Evolutionary conservation across 2,797 vertebrate genomes (phyloP), one percentile per base, ranked within the genome.

Genomic region (Enoplosus armatus): DNA sequence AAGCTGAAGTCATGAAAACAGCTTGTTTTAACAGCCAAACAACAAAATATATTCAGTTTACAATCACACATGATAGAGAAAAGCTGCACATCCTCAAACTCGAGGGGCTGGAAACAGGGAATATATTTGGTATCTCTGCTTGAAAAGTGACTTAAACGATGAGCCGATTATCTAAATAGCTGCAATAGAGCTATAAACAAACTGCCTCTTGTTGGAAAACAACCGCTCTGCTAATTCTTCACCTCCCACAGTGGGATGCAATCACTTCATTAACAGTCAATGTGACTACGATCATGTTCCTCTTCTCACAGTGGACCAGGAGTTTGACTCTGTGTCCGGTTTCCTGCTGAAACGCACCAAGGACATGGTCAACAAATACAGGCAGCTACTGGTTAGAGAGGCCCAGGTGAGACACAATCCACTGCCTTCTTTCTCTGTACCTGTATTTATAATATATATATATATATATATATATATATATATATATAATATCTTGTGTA

Each of bases 321-420:
- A 96, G 94, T 96, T 96, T 77, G 94, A 96, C 83, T 85, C 89
- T 0, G 93, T 95, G 79, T 96, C 96, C 0, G 90, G 90, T n/a
- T 92, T 96, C 82, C 94, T 96, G 81, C 90, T 96, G 51, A 95
- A 95, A 75, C 95, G 94, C 67, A 95, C 94, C 77, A 96, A 95
- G 90, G 94, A 96, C 91, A 96, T 96, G 96, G 91, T 96, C 66
- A 96, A 95, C 90, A 96, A 96, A 84, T 96, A 96, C 74, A 93
- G 96, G 85, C 95, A 96, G 93, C 95, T 96, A 58, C 79, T 96
- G 79, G 92, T 96, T 15, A 84, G 89, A 80, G 96, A 96, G 64
- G 88, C 95, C 54, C 94, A 95, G 94, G 96, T 96, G 78, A 84
- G 77, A 56, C 20, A 14, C 2, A 0, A 4, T 3, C 31, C 14